Percentiles rank a stretch among this genome's conserved stretches.
phyloP scores from a whole-genome alignment of 2,888 invertebrate genomes.

The Coelopa pilipes region DNA sequence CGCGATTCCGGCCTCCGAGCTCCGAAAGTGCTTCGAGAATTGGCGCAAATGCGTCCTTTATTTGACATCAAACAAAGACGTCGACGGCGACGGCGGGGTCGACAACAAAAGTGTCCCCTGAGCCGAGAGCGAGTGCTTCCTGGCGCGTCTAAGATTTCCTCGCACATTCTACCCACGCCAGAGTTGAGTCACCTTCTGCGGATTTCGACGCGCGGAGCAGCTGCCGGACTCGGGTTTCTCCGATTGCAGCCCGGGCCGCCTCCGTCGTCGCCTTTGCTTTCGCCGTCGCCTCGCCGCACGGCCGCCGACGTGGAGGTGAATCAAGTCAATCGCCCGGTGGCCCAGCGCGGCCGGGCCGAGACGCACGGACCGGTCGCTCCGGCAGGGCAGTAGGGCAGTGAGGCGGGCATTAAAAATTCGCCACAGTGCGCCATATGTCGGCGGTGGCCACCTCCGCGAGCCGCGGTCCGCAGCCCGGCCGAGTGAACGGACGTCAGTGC shows the following conservation, averaged over 20 bases:
- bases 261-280: neutral
- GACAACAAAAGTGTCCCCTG: slow-evolving; percentile 25
- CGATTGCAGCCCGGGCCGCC: no score
- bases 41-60: slow-evolving; percentile 27
- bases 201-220: slow-evolving; percentile 8
- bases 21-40: slow-evolving; percentile 9
- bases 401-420: neutral
- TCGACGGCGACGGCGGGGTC: neutral
- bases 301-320: no score
- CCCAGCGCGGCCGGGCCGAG: neutral
- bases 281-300: no score
- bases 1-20: slow-evolving; percentile 5
- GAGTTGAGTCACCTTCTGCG: neutral
- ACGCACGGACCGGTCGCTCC: no score
- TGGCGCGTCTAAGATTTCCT: slow-evolving; percentile 1
- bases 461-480: neutral
- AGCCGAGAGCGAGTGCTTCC: neutral
- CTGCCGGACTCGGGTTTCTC: neutral
- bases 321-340: neutral
- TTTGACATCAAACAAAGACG: slow-evolving; percentile 12
- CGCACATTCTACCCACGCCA: neutral
- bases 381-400: neutral
- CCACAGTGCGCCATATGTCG: slow-evolving; percentile 1
- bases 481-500: neutral
- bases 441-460: neutral